Conservation (phyloP, 2,888 invertebrate species). For the Acholoe squamosa region DNA sequence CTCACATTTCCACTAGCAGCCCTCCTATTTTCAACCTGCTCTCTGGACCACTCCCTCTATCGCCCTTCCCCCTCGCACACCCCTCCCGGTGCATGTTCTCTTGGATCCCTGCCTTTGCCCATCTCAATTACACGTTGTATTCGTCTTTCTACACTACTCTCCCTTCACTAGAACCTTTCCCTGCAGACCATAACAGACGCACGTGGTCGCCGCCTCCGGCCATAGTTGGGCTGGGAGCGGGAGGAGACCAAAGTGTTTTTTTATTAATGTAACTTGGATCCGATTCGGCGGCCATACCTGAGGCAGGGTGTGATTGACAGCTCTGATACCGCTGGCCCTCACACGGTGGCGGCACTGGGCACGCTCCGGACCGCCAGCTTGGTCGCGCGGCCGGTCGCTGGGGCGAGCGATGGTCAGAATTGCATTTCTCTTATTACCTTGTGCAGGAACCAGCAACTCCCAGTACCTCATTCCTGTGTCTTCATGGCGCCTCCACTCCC, state of each 20-base stretch:
- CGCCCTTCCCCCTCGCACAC: too few species aligned
- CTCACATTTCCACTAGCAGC: not conserved
- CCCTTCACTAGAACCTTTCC: not conserved
- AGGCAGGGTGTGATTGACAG: slow-evolving; percentile 46
- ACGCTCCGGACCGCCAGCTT: slow-evolving; percentile 10
- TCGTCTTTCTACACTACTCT: not conserved
- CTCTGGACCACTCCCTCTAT: not conserved
- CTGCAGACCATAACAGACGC: slow-evolving; percentile 18
- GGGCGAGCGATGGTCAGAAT: not conserved
- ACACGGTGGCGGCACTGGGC: slow-evolving; percentile 31
- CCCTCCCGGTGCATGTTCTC: too few species aligned
- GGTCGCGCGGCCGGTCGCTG: not conserved
- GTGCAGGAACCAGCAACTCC: too few species aligned
- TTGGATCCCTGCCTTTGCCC: not conserved
- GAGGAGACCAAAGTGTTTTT: slow-evolving; percentile 58
- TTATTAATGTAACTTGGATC: slow-evolving; percentile 61
- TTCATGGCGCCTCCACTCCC: too few species aligned
- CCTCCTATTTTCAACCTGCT: not conserved
- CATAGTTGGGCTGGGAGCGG: slow-evolving; percentile 4
- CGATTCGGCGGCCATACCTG: slow-evolving; percentile 46
- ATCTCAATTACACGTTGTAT: not conserved
- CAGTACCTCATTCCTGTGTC: too few species aligned
- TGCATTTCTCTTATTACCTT: too few species aligned
- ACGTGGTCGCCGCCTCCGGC: slow-evolving; percentile 43
- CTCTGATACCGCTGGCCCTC: not conserved